Evolutionary conservation across 2,888 invertebrate genomes (phyloP).

Genomic region (Dolichopus griseipennis): DNA sequence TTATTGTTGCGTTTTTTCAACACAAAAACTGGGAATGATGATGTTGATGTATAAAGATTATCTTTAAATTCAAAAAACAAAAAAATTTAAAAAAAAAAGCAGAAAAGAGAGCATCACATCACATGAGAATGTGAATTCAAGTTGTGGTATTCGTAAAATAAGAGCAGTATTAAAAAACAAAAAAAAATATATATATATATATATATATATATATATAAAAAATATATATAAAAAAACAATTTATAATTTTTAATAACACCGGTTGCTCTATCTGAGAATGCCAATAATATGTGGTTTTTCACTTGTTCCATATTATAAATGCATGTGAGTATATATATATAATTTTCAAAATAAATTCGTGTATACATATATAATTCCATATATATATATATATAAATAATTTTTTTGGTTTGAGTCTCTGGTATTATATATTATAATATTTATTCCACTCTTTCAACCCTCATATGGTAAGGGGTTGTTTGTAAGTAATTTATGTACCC

Average conservation of each 20-base stretch:
- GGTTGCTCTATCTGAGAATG: background rate
- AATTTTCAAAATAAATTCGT: too few relatives aligned
- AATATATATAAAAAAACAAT: background rate
- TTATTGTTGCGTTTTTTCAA: too few relatives aligned
- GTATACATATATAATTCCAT: too few relatives aligned
- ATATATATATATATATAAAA: background rate
- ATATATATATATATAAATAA: too few relatives aligned
- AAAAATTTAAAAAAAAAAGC: background rate
- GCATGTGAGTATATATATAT: background rate
- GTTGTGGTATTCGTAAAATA: background rate
- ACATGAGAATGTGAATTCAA: too few relatives aligned
- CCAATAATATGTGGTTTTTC: background rate
- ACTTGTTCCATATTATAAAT: background rate
- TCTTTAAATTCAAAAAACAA: background rate
- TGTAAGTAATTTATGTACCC: background rate
- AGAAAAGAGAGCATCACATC: too few relatives aligned
- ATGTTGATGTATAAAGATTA: background rate
- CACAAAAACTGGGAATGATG: background rate
- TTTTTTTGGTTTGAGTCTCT: too few relatives aligned
- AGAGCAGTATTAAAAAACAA: background rate
- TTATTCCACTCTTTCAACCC: too few relatives aligned
- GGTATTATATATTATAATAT: too few relatives aligned
- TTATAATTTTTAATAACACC: slow-evolving; percentile 4
- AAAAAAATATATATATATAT: background rate
- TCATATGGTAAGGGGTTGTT: too few relatives aligned